Conservation (phyloP, 2,797 vertebrate genomes). For the Tapirus indicus region DNA sequence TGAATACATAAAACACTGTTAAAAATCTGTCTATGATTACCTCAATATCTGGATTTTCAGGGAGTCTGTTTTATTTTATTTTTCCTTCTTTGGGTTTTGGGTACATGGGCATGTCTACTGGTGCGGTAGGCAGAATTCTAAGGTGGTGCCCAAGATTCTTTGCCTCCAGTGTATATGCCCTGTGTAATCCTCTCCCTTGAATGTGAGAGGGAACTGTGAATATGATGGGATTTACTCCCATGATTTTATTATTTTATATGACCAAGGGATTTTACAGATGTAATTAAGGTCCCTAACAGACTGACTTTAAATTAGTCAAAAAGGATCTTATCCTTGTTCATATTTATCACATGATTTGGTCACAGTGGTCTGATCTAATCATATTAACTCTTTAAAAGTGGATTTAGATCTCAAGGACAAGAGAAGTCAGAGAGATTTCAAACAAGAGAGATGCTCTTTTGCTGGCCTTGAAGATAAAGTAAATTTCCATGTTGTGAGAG, state of each 20-base stretch:
- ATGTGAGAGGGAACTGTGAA: neutral
- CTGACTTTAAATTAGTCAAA: conserved; percentile 20
- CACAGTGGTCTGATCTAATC: neutral
- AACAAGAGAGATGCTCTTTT: neutral
- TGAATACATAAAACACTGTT: neutral
- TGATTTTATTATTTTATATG: neutral
- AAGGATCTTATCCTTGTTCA: neutral
- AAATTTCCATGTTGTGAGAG: neutral
- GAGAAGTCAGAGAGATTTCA: neutral
- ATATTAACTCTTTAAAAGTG: neutral
- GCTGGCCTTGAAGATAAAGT: neutral
- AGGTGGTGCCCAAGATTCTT: neutral
- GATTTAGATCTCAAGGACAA: neutral
- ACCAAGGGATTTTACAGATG: neutral
- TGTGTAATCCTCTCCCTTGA: neutral
- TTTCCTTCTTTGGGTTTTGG: neutral
- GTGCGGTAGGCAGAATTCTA: neutral
- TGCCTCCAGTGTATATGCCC: too few relatives aligned
- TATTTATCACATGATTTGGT: neutral
- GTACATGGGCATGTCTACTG: neutral
- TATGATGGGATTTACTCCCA: neutral
- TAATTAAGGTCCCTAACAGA: neutral
- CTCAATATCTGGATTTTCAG: neutral
- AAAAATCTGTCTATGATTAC: neutral
- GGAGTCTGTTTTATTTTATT: neutral